These are phyloP conservation scores for Macrobrachium rosenbergii DNA, from an alignment of 1,140 invertebrate genomes.

Conservation along the genomic window DNA sequence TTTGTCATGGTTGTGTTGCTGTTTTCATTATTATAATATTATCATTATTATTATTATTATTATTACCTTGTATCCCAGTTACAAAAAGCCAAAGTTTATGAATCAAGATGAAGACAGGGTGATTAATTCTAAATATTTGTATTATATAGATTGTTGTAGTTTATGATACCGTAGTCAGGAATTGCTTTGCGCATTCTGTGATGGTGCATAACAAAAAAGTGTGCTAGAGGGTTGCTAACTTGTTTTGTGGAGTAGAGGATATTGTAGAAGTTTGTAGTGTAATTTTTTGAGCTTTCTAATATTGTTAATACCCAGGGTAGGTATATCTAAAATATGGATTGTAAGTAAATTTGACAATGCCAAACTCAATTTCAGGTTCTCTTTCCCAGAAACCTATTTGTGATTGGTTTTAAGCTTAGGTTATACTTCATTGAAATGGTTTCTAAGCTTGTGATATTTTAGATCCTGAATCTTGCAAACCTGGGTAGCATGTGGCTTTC, in stretches of 20 bases:
- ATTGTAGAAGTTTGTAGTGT: conserved; percentile 42
- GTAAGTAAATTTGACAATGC: too few relatives aligned
- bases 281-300: conserved; percentile 59
- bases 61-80: conserved; percentile 41
- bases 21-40: conserved; percentile 20
- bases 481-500: conserved; percentile 60
- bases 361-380: too few relatives aligned
- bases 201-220: conserved; percentile 55
- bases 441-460: too few relatives aligned
- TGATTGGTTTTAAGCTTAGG: too few relatives aligned
- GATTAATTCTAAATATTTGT: conserved; percentile 56
- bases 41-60: too few relatives aligned
- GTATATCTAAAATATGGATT: too few relatives aligned
- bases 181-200: conserved; percentile 61
- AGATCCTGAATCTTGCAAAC: background rate
- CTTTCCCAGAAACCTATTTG: too few relatives aligned
- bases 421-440: too few relatives aligned
- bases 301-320: conserved; percentile 46
- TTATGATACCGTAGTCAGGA: conserved; percentile 52
- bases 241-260: conserved; percentile 51
- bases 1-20: conserved; percentile 34
- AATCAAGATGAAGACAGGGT: conserved; percentile 59
- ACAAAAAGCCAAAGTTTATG: conserved; percentile 56
- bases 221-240: conserved; percentile 60
- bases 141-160: conserved; percentile 59